A percentile compares a stretch with the other conserved stretches of the same genome.
These are phyloP conservation scores for Melanotaenia nigrans DNA, from an alignment of 2,797 vertebrate genomes.

Conservation along the genomic window DNA sequence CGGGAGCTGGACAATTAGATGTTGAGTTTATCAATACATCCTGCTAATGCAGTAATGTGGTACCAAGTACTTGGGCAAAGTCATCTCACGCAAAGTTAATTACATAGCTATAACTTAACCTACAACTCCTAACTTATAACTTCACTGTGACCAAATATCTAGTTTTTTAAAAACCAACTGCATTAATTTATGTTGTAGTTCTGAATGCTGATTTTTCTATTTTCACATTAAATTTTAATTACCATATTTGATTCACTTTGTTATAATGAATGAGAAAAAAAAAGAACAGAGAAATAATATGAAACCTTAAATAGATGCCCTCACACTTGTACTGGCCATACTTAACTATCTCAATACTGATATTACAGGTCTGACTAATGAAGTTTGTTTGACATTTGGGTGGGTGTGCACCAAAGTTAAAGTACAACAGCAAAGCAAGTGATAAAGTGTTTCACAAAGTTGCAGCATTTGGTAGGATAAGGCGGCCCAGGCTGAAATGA, in stretches of 20 bases:
- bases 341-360: background rate
- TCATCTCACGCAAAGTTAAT: too few relatives aligned
- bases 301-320: background rate
- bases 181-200: background rate
- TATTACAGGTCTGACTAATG: slow-evolving; percentile 22
- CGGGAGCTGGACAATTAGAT: too few relatives aligned
- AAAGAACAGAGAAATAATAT: background rate
- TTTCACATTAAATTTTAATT: too few relatives aligned
- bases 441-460: background rate
- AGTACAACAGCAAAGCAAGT: background rate
- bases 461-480: background rate
- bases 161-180: background rate
- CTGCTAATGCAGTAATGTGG: too few relatives aligned
- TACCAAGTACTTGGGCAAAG: too few relatives aligned
- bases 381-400: slow-evolving; percentile 45
- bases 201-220: background rate
- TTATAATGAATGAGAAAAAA: too few relatives aligned
- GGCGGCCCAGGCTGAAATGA: slow-evolving; percentile 1
- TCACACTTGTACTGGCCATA: background rate
- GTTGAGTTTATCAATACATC: too few relatives aligned
- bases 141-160: background rate
- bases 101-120: background rate
- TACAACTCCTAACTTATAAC: background rate
- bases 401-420: slow-evolving; percentile 19
- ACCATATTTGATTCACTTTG: too few relatives aligned